These are phyloP conservation scores for human (Homo sapiens) DNA, from an alignment of 2,113 vertebrate genomes.

Conservation along the genomic window GRCh38 chr4:4686001-4686500, in stretches of 20 bases:
- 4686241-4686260: not conserved
- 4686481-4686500: not conserved
- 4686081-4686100: not conserved
- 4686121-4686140: not conserved
- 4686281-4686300: not conserved
- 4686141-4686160: not conserved
- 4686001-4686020: not conserved
- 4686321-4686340: not conserved
- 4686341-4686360: not conserved
- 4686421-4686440: not conserved
- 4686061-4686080: not conserved
- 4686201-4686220: not conserved
- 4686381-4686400: not conserved
- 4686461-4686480: not conserved
- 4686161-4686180: not conserved
- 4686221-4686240: not conserved
- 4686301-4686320: not conserved
- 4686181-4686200: too few species aligned
- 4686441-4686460: not conserved
- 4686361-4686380: not conserved
- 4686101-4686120: not conserved
- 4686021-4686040: accelerated
- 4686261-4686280: not conserved
- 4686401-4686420: not conserved
- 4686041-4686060: not conserved